Conservation (phyloP, 2,113 vertebrate species). For the Amblyornis subalaris region DNA sequence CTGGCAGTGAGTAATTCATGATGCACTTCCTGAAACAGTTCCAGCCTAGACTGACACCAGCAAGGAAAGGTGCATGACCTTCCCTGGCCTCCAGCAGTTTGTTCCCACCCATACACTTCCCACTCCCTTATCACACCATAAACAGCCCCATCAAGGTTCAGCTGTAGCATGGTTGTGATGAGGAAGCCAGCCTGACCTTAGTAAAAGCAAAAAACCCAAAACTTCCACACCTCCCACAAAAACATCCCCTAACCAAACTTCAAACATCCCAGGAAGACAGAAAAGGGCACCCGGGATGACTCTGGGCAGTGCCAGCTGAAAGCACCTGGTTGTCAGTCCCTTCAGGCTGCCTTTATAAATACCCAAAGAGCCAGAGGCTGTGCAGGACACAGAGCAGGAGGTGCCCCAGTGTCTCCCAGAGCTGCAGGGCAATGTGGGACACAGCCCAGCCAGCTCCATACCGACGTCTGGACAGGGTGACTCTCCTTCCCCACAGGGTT, state of each 20-base stretch:
- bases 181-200: background rate
- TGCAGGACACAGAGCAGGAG: background rate
- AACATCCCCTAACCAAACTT: background rate
- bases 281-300: background rate
- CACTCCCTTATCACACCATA: background rate
- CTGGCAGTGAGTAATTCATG: background rate
- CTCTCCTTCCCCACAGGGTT: background rate
- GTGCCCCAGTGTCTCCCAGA: rapidly evolving
- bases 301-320: background rate
- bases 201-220: background rate
- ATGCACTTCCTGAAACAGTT: background rate
- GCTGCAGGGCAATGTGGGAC: background rate
- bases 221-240: rapidly evolving
- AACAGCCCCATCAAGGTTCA: background rate
- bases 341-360: background rate
- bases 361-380: background rate
- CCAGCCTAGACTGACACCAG: background rate
- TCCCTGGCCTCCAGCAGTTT: background rate
- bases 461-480: rapidly evolving
- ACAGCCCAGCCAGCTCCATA: background rate
- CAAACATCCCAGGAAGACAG: background rate
- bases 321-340: background rate
- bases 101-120: background rate
- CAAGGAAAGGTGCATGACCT: background rate
- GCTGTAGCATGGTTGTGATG: rapidly evolving